Base-by-base conservation (phyloP, 2,113 vertebrate genomes). In the Odocoileus hemionus region DNA sequence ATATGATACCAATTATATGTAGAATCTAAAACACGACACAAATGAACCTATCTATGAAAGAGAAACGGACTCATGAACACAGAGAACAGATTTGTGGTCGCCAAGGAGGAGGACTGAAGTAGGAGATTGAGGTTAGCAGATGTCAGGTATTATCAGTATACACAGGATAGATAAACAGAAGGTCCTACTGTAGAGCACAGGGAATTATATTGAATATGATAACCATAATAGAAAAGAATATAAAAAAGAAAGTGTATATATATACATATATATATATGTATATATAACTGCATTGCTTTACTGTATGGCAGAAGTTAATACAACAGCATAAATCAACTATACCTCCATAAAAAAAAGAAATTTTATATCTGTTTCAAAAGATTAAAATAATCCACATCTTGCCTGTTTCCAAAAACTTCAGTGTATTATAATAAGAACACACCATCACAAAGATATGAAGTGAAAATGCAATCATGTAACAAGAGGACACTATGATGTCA, bases 321-420 rank as follows among this genome's bases (percentile, higher is more conserved):
- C 17, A 28, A 47, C 26, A 47, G 45, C 21, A 16, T 80, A 50
- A 33, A 33, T 33, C 78, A 52, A 52, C 16, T 80, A 52, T 52
- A n/a, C 78, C 30, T 52, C 47, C 47, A 80, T 52, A 12, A 33
- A 50, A 79, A 79, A 52, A 52, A 52, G 5, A 80, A 91, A 30
- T 28, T 98, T 76, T 96, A 85, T 89, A 86, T 82, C 43, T 33
- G 50, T 82, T 87, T 83, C 43, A 84, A 95, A 94, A 70, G 79
- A 61, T 95, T 89, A 91, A 54, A 43, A 13, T 87, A 96, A 47
- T 67, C 87, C 87, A 67, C 47, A 57, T 86, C n/a, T 83, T 64
- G 2, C 16, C 50, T 85, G 15, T 85, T 89, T 80, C 26, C 5
- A 33, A 86, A 95, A 76, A 96, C 23, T 33, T 70, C 58, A 58